Base-by-base conservation (phyloP, 2,888 invertebrate genomes). In the Boloria euphrosyne region DNA sequence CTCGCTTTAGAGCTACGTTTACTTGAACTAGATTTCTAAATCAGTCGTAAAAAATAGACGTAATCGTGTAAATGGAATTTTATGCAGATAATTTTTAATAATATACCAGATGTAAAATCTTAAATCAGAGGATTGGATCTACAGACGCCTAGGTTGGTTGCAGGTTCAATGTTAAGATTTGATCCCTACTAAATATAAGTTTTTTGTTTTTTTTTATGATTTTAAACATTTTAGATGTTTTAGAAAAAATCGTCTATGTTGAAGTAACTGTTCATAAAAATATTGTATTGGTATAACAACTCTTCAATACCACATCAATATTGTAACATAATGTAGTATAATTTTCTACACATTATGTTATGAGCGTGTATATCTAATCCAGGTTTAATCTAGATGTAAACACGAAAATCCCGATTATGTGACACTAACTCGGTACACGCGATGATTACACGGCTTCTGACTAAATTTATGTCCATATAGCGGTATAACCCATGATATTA, bases 391-490 rank as follows among this genome's bases (percentile, higher is more conserved):
- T 50, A 13, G 27, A 46, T 44, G 44, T 64, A 43, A 64, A 47
- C 62, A 47, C 38, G 59, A 59, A 59, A 59, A 47, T 57, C 27
- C 43, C 22, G 44, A 51, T 64, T 57, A 64, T 64, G 51, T 51
- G 13, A 58, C 27, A 16, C 50, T 17, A 43, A 18, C 47, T 13
- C 53, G 46, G 13, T 54, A 18, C 17, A 31, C 22, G 44, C 16
- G 50, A 50, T 46, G 63, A 63, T 63, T 51, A 63, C 51, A 13
- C 13, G 43, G 44, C 51, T 27, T 57, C 13, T 27, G 43, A 62
- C 27, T 31, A 22, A 17, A 63, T 57, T 50, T 43, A 50, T 57
- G 46, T 13, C 31, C 10, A 38, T 10, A 38, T 22, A 22, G 44
- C 43, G 14, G 46, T n/a, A 46, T 5, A 14, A 38, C 10, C 31